Base-by-base conservation (phyloP, 1,140 invertebrate genomes). In the Metaphire vulgaris region DNA sequence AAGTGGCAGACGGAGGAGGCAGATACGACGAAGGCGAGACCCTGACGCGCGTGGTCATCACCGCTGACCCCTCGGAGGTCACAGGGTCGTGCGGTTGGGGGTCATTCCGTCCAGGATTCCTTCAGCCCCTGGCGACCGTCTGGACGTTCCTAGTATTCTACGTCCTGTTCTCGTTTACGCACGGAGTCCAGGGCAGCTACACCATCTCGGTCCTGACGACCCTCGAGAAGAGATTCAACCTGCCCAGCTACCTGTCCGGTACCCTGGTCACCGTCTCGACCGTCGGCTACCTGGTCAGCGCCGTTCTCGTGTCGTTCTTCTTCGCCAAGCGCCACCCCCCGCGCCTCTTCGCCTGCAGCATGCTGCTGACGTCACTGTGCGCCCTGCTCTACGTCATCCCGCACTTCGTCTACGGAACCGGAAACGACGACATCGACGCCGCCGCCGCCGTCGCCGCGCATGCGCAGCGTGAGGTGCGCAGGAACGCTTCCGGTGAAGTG, bases 201-300 rank as follows among this genome's bases (percentile, higher is more conserved):
- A 91, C 91, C 77, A 91, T 91, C 80, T 91, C 91, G 14, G 92
- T 91, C 2, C 90, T 93, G 66, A 92, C 91, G 33, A 93, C 92
- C 0, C 87, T 93, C 32, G 92, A 93, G 82, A 93, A 93, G 81
- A 87, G 92, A 78, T 93, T 92, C 82, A 92, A 91, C 80, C 92
- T 93, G 81, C 90, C 91, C 0, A 92, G 90, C 12, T 69, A 6
- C 67, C 67, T 69, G 6, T 2, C 32, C 69, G 74, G 74, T 2
- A 6, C 34, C n/a, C 2, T 76, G 2, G 32, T 74, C 0, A 65
- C 31, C n/a, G n/a, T 73, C n/a, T 26, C 67, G 16, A 21, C 41
- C 15, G 29, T 72, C 21, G 76, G 77, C 30, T 78, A 78, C 64
- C 33, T 78, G 30, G n/a, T 32, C 14, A 41, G 68, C 0, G 56